Conservation (phyloP, 2,797 vertebrate species). For the Anniella stebbinsi region DNA sequence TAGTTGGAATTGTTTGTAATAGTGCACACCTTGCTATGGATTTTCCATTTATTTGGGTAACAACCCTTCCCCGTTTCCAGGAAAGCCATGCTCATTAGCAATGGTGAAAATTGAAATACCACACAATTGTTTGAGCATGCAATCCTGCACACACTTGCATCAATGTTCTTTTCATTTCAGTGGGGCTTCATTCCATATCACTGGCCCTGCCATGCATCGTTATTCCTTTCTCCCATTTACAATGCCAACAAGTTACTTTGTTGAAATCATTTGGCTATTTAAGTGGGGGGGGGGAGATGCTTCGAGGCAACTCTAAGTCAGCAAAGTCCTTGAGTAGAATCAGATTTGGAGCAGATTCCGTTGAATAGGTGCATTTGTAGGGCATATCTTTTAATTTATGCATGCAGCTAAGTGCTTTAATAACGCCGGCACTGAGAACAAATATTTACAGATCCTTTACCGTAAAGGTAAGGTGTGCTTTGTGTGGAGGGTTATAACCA, state of each 20-base stretch:
- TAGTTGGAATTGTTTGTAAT: too few relatives aligned
- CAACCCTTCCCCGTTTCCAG: too few relatives aligned
- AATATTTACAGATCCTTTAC: conserved; percentile 30
- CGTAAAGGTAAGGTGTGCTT: conserved; percentile 12
- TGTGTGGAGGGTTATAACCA: conserved; percentile 1
- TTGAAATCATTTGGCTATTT: not conserved
- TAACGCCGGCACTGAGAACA: conserved; percentile 11
- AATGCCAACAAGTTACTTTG: not conserved
- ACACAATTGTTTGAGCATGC: not conserved
- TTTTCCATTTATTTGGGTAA: not conserved
- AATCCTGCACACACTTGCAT: not conserved
- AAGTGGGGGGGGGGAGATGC: not conserved
- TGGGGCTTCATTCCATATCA: not conserved
- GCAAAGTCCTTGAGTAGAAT: not conserved
- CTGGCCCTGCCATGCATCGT: not conserved
- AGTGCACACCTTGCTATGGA: not conserved
- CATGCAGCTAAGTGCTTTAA: conserved; percentile 19
- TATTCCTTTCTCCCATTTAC: too few relatives aligned
- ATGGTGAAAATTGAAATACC: not conserved
- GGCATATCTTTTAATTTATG: conserved; percentile 11
- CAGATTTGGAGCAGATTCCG: not conserved
- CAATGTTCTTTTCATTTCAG: not conserved
- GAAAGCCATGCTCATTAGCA: not conserved
- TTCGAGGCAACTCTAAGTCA: not conserved
- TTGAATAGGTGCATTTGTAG: not conserved